phyloP scores from a whole-genome alignment of 30 jellyfish, hydroid and myxozoan genomes.

The Rhopilema esculentum region DNA sequence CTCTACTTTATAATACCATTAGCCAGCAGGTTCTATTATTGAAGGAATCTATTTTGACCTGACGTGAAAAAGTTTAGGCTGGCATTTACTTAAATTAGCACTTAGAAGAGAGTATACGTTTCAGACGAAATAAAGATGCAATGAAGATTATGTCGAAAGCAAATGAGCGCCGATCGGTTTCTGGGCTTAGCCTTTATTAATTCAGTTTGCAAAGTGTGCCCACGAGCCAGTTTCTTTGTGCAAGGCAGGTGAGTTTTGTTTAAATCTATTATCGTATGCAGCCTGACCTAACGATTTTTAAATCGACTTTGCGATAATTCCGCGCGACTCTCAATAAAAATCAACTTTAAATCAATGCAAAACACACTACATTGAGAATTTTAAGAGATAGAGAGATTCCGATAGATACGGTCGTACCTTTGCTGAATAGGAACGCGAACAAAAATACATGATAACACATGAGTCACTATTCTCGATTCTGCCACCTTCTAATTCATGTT shows the following conservation, averaged over 20 bases:
- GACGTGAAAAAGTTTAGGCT: background rate
- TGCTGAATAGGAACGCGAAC: background rate
- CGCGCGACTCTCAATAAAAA: constrained; percentile 60
- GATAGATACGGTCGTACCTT: constrained; percentile 32
- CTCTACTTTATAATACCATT: background rate
- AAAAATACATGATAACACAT: background rate
- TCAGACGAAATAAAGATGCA: constrained; percentile 31
- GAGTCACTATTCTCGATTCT: background rate
- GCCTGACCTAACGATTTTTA: constrained; percentile 76
- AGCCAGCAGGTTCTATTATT: background rate
- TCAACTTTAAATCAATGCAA: constrained; percentile 59
- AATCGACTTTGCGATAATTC: constrained; percentile 65
- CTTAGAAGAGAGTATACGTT: background rate
- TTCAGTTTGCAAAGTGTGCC: constrained; percentile 59
- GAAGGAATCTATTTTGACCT: background rate
- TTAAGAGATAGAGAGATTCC: constrained; percentile 53
- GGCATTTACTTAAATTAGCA: constrained; percentile 22
- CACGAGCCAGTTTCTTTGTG: constrained; percentile 39
- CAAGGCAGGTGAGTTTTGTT: constrained; percentile 44
- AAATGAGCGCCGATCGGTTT: constrained; percentile 39
- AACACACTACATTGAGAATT: constrained; percentile 21
- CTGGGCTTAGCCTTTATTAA: constrained; percentile 26
- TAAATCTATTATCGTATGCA: constrained; percentile 61
- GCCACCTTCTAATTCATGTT: background rate
- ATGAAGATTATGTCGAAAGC: constrained; percentile 41